Evolutionary conservation across 1,140 invertebrate species (phyloP), one percentile per base, ranked within the genome.

Genomic region (Probaryconus sp.): DNA sequence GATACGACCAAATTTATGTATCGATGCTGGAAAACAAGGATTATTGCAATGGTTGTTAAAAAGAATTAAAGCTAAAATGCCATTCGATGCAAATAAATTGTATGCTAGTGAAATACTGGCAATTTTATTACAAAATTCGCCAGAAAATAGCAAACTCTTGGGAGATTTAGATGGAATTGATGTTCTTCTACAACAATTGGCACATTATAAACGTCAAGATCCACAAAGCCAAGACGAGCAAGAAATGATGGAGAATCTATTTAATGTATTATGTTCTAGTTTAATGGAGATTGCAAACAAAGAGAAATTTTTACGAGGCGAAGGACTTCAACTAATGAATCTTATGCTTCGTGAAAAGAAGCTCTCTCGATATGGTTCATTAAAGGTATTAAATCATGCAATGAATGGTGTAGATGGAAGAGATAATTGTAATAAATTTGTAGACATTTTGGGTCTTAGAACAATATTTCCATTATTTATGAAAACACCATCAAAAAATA

Each of bases 211-310:
- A 85, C 89, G 96, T 37, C 96, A 98, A 82, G 97, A 99, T 89
- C 98, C 98, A 0, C 89, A 88, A 38, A 93, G 92, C 50, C 91
- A 91, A 5, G 97, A 99, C 86, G 98, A 99, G 86, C 92, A 96
- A 79, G 98, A 99, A 88, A 94, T 97, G 81, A 99, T 99, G 97
- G 98, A 99, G 85, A 99, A 99, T 89, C 88, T 99, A 35, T 99
- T 99, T 82, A 95, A 99, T 83, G 93, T 93, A 71, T 88, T 99
- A 9, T 99, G 98, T 85, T 98, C 97, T 6, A 93, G 96, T 63
- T 89, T 99, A 38, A 94, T 99, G 92, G 90, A 93, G 50, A 89
- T 93, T 4, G 86, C 92, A 47, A 99, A 99, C 88, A 90, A 97
- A 63, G 95, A 97, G 45, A 91, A 93, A 58, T 99, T 99, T 86